These are phyloP conservation scores for Centrocercus urophasianus DNA, from an alignment of 2,113 vertebrate species.

Conservation along the genomic window DNA sequence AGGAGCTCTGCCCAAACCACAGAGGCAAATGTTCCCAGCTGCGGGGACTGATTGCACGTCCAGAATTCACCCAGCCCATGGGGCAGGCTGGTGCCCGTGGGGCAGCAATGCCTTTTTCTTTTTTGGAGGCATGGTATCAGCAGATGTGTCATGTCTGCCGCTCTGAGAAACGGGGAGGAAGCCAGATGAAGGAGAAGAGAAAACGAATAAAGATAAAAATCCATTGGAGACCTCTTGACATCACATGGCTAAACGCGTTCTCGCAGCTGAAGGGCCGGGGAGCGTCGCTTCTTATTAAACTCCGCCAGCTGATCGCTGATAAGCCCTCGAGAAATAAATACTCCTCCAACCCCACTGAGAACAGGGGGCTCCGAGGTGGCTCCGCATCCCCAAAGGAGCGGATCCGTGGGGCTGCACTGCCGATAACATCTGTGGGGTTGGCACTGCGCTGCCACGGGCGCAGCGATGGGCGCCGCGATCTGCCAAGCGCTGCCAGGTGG, in stretches of 20 bases:
- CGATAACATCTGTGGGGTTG: conserved; percentile 42
- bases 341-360: not conserved
- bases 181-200: not conserved
- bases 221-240: not conserved
- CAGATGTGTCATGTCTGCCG: fast-evolving
- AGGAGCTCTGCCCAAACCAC: fast-evolving
- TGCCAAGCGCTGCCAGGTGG: conserved; percentile 39
- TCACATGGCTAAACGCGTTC: not conserved
- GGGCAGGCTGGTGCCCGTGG: fast-evolving
- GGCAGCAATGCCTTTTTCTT: not conserved
- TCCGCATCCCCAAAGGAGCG: not conserved
- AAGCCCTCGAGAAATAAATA: not conserved
- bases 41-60: fast-evolving
- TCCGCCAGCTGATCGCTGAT: not conserved
- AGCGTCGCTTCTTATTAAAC: not conserved
- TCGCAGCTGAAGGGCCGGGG: not conserved
- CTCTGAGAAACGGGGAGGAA: not conserved
- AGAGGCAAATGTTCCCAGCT: no score
- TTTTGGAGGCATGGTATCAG: fast-evolving
- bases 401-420: not conserved
- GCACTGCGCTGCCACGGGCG: not conserved
- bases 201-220: not conserved
- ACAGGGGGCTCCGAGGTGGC: not conserved
- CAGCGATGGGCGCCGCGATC: not conserved
- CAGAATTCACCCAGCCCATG: fast-evolving